phyloP scores from a whole-genome alignment of 2,113 vertebrate genomes.

The Phoenicopterus ruber region DNA sequence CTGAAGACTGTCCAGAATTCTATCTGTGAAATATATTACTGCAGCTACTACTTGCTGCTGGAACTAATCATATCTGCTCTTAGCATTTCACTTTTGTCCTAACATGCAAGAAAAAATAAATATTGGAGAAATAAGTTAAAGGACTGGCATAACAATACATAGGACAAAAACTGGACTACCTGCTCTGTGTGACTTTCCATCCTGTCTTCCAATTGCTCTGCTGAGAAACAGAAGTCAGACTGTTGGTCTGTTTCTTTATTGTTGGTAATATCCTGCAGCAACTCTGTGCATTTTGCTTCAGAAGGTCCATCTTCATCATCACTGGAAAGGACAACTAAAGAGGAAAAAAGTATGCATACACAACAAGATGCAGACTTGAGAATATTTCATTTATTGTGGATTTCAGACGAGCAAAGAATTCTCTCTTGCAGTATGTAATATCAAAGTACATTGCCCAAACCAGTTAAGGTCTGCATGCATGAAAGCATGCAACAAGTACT shows the following conservation, averaged over 20 bases:
- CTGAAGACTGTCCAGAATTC: background rate
- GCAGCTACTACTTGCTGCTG: background rate
- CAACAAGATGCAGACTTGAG: background rate
- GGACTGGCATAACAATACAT: background rate
- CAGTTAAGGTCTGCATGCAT: rapidly evolving
- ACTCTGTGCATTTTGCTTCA: slow-evolving; percentile 33
- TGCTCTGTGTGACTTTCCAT: background rate
- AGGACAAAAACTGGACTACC: slow-evolving; percentile 48
- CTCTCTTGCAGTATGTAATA: background rate
- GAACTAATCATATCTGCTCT: background rate
- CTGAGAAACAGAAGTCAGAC: slow-evolving; percentile 11
- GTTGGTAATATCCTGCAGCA: background rate
- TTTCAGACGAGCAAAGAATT: background rate
- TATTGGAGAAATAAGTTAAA: background rate
- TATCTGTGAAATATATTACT: background rate
- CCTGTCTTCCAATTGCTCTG: background rate
- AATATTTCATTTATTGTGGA: background rate
- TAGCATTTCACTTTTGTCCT: background rate
- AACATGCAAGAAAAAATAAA: background rate
- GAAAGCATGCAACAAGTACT: background rate
- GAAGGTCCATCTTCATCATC: slow-evolving; percentile 76
- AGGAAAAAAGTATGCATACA: background rate
- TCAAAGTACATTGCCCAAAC: background rate
- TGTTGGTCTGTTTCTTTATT: slow-evolving; percentile 4
- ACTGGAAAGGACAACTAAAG: slow-evolving; percentile 80